Evolutionary conservation across 2,888 invertebrate species (phyloP).

Genomic region (Oscheius sp.): DNA sequence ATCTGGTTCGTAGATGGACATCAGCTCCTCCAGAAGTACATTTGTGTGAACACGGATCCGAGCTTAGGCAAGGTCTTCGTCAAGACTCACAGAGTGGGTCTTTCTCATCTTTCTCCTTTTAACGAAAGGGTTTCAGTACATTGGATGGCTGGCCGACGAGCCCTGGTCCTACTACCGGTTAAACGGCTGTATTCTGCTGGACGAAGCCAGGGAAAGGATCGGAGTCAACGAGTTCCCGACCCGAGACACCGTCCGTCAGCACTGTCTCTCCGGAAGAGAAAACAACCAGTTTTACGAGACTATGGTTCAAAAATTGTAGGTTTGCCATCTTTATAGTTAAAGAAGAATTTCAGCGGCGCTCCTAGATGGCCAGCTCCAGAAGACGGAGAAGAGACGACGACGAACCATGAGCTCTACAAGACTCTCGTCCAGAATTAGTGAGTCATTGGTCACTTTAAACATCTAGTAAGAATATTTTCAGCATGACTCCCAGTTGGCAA

Average conservation of each 20-base stretch:
- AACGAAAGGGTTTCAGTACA: slow-evolving; percentile 5
- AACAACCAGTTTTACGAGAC: background rate
- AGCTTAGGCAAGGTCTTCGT: background rate
- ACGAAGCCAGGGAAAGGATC: background rate
- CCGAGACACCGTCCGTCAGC: background rate
- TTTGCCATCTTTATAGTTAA: background rate
- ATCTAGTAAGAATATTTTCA: too few species aligned
- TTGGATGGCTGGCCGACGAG: slow-evolving; percentile 27
- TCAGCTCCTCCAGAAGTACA: slow-evolving; percentile 24
- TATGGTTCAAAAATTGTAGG: background rate
- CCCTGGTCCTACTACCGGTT: slow-evolving; percentile 24
- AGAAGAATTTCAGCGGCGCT: background rate
- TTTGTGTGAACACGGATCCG: slow-evolving; percentile 6
- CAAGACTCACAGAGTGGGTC: slow-evolving; percentile 22
- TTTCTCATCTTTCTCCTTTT: background rate
- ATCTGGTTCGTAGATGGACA: slow-evolving; percentile 32
- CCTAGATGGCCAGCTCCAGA: background rate
- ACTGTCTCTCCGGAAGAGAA: background rate
- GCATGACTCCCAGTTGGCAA: too few species aligned
- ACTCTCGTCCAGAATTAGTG: too few species aligned
- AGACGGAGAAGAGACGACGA: slow-evolving; percentile 1
- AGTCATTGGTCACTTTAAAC: too few species aligned
- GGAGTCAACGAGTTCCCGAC: slow-evolving; percentile 8
- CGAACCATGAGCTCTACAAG: too few species aligned
- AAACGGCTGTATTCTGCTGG: background rate